Conservation (phyloP, 1,140 invertebrate species). For the Papilio helenus region DNA sequence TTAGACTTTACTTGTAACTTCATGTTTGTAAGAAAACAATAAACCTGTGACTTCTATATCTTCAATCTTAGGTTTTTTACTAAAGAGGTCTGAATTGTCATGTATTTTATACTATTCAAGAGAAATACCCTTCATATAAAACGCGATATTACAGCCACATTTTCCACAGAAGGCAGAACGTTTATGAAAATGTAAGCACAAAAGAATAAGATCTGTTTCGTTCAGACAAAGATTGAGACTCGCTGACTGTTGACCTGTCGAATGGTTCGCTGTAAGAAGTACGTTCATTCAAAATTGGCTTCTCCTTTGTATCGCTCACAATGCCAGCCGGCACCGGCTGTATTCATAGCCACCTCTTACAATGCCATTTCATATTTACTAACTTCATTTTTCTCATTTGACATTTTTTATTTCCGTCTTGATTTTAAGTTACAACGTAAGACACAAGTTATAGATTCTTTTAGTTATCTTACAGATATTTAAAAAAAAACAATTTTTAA, state of each 20-base stretch:
- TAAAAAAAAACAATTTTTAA: neutral
- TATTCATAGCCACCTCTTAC: neutral
- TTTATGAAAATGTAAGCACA: slow-evolving; percentile 14
- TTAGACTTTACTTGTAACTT: neutral
- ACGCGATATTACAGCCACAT: neutral
- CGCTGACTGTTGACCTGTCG: neutral
- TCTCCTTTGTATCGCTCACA: slow-evolving; percentile 1
- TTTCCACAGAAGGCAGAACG: neutral
- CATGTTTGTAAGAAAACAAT: too few species aligned
- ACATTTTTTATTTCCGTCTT: neutral
- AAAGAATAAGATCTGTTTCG: slow-evolving; percentile 21
- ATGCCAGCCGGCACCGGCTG: neutral
- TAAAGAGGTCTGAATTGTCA: too few species aligned
- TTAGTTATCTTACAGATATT: too few species aligned
- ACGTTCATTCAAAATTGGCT: slow-evolving; percentile 5
- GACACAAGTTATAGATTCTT: too few species aligned
- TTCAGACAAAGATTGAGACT: slow-evolving; percentile 4
- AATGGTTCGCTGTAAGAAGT: neutral
- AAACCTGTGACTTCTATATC: too few species aligned
- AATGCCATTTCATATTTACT: slow-evolving; percentile 4
- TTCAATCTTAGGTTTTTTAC: too few species aligned
- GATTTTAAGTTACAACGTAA: neutral
- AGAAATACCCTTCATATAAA: neutral
- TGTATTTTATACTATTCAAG: neutral
- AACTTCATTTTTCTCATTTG: neutral